Conservation (phyloP, 2,113 vertebrate species). For the Hemichromis elongatus region DNA sequence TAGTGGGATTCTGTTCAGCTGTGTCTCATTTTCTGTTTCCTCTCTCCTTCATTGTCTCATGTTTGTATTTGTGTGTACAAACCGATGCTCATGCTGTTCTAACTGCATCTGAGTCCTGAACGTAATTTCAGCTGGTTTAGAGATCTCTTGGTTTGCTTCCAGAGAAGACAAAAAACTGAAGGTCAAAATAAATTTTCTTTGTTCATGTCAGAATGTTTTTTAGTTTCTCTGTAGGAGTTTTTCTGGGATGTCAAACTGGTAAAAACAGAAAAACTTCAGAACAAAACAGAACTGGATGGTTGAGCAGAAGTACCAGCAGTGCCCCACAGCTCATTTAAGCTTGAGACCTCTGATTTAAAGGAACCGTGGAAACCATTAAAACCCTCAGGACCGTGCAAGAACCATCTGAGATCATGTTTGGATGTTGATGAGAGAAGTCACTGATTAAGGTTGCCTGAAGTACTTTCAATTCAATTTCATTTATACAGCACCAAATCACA, state of each 20-base stretch:
- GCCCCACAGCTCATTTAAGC: not conserved
- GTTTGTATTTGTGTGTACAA: not conserved
- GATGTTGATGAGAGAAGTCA: not conserved
- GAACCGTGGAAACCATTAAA: not conserved
- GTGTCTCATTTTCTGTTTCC: not conserved
- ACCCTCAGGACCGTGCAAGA: fast-evolving
- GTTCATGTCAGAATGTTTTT: not conserved
- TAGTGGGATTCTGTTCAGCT: not conserved
- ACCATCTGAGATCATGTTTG: not conserved
- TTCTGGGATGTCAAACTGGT: not conserved
- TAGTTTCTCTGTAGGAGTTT: not conserved
- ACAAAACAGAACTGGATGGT: not conserved
- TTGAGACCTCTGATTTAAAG: not conserved
- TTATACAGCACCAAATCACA: too few relatives aligned
- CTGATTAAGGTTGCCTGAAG: not conserved
- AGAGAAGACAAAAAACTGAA: not conserved
- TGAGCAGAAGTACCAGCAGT: not conserved
- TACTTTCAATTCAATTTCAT: too few relatives aligned
- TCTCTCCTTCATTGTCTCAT: fast-evolving
- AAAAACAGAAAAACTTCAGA: not conserved
- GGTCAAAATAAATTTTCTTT: not conserved
- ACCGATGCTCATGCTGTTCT: not conserved
- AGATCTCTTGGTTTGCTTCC: not conserved
- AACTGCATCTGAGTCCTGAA: not conserved
- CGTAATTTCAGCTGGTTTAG: not conserved